Evolutionary conservation across 1,140 invertebrate species (phyloP).

Genomic region (Yoshiicerus persimilis): DNA sequence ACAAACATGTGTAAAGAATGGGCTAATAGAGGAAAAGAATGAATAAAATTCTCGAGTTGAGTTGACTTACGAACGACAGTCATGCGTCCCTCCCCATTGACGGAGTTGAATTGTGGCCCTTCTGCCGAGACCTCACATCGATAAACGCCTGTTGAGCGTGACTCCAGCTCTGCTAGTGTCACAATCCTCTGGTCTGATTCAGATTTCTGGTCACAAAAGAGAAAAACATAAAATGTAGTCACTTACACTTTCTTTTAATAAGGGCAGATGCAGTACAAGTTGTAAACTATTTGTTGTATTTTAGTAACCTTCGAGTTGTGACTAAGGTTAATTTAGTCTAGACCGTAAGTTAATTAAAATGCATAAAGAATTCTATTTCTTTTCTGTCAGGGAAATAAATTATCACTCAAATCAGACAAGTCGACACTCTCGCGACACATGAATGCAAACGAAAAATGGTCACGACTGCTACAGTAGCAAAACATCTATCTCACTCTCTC

Average conservation of each 20-base stretch:
- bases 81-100: conserved; percentile 41
- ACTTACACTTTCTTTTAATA: too few species aligned
- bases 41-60: conserved; percentile 23
- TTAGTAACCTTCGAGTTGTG: neutral
- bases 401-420: neutral
- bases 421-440: neutral
- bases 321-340: neutral
- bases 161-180: conserved; percentile 37
- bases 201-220: neutral
- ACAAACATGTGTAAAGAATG: conserved; percentile 14
- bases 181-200: conserved; percentile 43
- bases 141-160: conserved; percentile 48
- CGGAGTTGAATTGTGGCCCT: conserved; percentile 43
- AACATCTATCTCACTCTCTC: neutral
- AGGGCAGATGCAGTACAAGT: too few species aligned
- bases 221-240: neutral
- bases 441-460: neutral
- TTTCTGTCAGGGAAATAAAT: neutral
- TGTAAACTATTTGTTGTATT: neutral
- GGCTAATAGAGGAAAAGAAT: conserved; percentile 25
- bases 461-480: neutral
- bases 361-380: neutral
- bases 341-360: neutral
- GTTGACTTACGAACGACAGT: conserved; percentile 49
- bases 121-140: conserved; percentile 48